These are phyloP conservation scores for Sminthurinus signatus DNA, from an alignment of 1,140 invertebrate species.

Conservation along the genomic window DNA sequence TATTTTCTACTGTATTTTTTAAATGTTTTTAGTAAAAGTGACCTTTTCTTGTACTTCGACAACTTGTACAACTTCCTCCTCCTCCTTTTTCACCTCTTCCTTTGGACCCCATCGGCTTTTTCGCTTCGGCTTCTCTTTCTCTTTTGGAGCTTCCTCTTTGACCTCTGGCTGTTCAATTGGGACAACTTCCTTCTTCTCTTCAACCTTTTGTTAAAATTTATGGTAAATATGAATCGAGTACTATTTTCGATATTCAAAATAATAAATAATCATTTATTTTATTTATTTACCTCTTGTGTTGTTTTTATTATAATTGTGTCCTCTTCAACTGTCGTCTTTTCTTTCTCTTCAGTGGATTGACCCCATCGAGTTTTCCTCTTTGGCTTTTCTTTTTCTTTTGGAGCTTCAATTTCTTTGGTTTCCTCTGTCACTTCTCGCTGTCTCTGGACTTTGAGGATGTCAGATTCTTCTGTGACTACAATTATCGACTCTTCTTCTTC, in stretches of 20 bases:
- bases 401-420: not conserved
- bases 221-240: too few species aligned
- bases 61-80: not conserved
- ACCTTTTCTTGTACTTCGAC: not conserved
- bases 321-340: not conserved
- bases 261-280: too few species aligned
- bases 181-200: not conserved
- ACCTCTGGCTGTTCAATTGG: not conserved
- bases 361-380: not conserved
- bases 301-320: too few species aligned
- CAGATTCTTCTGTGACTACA: constrained; percentile 2
- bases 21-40: not conserved
- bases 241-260: too few species aligned
- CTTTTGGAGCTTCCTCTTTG: not conserved
- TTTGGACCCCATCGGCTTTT: not conserved
- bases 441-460: not conserved
- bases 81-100: not conserved
- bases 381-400: not conserved
- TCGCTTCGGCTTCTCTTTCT: not conserved
- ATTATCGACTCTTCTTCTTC: not conserved
- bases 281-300: too few species aligned
- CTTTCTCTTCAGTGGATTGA: not conserved
- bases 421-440: not conserved
- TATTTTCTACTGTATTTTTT: too few species aligned
- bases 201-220: too few species aligned